Evolutionary conservation across 2,797 vertebrate genomes (phyloP), one percentile per base, ranked within the genome.

Genomic region (Falco biarmicus): DNA sequence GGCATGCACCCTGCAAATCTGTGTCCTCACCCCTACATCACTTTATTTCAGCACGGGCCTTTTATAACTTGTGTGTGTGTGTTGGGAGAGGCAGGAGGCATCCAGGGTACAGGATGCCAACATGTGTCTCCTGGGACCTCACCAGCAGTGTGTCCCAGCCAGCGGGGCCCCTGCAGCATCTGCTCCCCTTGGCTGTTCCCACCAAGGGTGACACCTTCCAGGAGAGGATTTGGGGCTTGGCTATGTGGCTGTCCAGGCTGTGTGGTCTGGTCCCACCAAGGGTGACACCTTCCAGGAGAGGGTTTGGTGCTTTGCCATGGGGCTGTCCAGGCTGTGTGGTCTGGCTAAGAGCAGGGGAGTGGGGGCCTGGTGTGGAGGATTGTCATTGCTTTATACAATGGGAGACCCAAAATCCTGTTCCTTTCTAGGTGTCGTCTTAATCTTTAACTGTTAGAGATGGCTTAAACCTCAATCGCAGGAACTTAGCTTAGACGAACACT

Each of bases 341-440:
- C 45, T 10, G n/a, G 41, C 34, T 15, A 89, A 71, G 14, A 45
- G 7, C 11, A 84, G 13, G 18, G 13, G 5, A 28, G 2, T 11
- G 5, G 18, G 18, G 6, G 5, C 7, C 16, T 75, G 34, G 7
- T 56, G 32, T 50, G 3, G 19, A 14, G 26, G 11, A 51, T 31
- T 0, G 8, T 9, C 13, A 19, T 47, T 0, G 0, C n/a, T 65
- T 6, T 15, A 10, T 48, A 31, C 7, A 26, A 34, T 45, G 47
- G 3, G 34, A 90, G 26, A 70, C 5, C 18, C 20, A 41, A 70
- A 34, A 48, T 63, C 15, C 24, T 31, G 9, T 61, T 93, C 13
- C 12, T 71, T 20, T 76, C 37, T 41, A 37, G 29, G 5, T 56
- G 5, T 21, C 15, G 7, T 28, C 4, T 13, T 51, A 34, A 29